Base-by-base conservation (phyloP, 2,113 vertebrate genomes). In the Indicator indicator region DNA sequence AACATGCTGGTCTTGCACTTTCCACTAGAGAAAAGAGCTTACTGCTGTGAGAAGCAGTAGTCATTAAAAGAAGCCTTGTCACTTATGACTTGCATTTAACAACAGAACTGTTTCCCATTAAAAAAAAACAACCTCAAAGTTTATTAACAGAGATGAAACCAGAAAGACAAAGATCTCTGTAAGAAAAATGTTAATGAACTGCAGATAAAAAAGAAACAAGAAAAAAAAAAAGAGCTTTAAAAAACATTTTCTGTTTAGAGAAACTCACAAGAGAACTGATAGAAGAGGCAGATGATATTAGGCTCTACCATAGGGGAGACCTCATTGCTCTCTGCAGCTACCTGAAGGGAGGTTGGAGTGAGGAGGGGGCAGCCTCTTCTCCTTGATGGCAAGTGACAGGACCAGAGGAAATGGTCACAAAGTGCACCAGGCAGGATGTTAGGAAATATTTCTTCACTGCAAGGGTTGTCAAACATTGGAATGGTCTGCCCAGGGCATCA, bases 1-100 rank as follows among this genome's bases (percentile, higher is more conserved):
- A 79, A 65, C 18, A 90, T 70, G 62, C 73, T 82, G 50, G 23
- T 75, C 73, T 79, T 87, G 83, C 59, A 88, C 55, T 89, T 95
- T 60, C 16, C 42, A 48, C 28, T 32, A 40, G 0, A 86, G 87
- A 67, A 92, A 74, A 63, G 27, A 60, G 28, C 46, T 79, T 76
- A 70, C 28, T 56, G 60, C 68, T 74, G 19, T 33, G 55, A 76
- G 59, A 67, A 89, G 36, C 26, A 72, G 52, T 4, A 76, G 69
- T 54, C 59, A 59, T 14, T 83, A 56, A 44, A 93, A 86, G 55
- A 40, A 85, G 70, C 0, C 2, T 23, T 54, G 14, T 81, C 15
- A 64, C 23, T 88, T 63, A 60, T 68, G 62, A 86, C 62, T 88
- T 77, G 54, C 42, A 81, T 26, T 71, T 77, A 86, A 79, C 28